phyloP scores from a whole-genome alignment of 2,113 vertebrate species.

The Sinocyclocheilus anophthalmus region DNA sequence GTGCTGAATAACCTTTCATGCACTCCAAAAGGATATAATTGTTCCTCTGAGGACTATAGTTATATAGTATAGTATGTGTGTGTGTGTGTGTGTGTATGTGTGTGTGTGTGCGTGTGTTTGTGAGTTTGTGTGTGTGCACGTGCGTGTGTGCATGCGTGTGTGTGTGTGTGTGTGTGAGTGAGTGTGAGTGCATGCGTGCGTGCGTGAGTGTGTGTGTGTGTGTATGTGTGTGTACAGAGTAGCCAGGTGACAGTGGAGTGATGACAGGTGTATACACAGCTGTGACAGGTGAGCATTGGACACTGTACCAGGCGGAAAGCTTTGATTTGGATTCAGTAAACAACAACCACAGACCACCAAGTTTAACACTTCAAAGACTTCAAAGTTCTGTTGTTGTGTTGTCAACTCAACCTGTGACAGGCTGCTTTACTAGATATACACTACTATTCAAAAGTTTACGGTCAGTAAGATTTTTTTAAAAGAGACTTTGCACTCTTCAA shows the following conservation, averaged over 20 bases:
- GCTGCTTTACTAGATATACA: neutral
- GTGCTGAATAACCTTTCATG: slow-evolving; percentile 13
- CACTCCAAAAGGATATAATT: neutral
- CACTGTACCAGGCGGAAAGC: slow-evolving; percentile 31
- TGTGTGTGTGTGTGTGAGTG: no score
- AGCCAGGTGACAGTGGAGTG: slow-evolving; percentile 51
- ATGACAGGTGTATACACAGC: slow-evolving; percentile 57
- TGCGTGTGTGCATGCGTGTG: no score
- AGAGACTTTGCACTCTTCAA: neutral
- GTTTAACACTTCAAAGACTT: slow-evolving; percentile 28
- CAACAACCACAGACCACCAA: slow-evolving; percentile 26
- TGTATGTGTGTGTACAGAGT: slow-evolving; percentile 12
- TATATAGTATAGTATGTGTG: neutral
- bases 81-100: neutral
- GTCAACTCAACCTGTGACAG: neutral
- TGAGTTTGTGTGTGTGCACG: no score
- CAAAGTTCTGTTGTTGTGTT: slow-evolving; percentile 44
- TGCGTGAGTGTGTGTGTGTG: no score
- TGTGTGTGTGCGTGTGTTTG: no score
- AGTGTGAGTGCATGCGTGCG: no score
- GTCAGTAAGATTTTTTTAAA: neutral
- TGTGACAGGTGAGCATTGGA: slow-evolving; percentile 52
- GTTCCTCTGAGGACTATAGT: neutral
- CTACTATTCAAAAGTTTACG: neutral
- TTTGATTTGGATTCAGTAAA: slow-evolving; percentile 35